Evolutionary conservation across 2,888 invertebrate genomes (phyloP).

Genomic region (Zhuqinia jingwanae): DNA sequence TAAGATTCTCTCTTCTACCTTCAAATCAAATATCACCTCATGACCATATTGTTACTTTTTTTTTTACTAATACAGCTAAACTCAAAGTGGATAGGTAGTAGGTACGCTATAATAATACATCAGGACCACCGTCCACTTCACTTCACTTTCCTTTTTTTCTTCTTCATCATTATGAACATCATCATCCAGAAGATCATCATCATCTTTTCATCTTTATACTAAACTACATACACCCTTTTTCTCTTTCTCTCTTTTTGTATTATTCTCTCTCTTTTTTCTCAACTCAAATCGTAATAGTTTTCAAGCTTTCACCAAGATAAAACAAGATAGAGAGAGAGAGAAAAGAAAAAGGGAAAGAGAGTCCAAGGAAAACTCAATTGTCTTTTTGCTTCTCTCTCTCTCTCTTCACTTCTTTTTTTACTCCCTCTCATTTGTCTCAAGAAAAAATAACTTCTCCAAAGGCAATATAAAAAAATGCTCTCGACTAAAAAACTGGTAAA

Average conservation of each 20-base stretch:
- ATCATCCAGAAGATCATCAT: slow-evolving; percentile 33
- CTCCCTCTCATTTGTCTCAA: slow-evolving; percentile 23
- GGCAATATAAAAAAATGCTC: slow-evolving; percentile 25
- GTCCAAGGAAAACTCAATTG: slow-evolving; percentile 58
- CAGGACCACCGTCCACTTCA: slow-evolving; percentile 20
- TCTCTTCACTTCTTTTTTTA: background rate
- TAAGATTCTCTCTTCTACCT: background rate
- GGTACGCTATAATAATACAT: background rate
- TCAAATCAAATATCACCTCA: slow-evolving; percentile 17
- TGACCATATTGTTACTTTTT: slow-evolving; percentile 20
- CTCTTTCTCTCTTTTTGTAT: slow-evolving; percentile 31
- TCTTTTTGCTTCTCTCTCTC: slow-evolving; percentile 52
- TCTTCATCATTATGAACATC: too few species aligned
- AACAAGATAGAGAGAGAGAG: background rate
- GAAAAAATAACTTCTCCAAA: slow-evolving; percentile 16
- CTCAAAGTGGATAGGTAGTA: background rate
- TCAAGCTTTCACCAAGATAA: slow-evolving; percentile 45
- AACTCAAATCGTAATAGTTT: slow-evolving; percentile 20
- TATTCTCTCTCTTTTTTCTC: slow-evolving; percentile 20
- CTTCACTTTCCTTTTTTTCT: slow-evolving; percentile 6
- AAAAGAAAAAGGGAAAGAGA: background rate
- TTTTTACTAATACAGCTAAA: background rate
- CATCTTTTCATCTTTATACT: too few species aligned
- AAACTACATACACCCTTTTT: background rate
- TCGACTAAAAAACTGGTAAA: slow-evolving; percentile 36